A percentile compares a stretch with the other conserved stretches of the same genome.
Conservation (phyloP, 2,888 invertebrate species). For the Axea sp. region DNA sequence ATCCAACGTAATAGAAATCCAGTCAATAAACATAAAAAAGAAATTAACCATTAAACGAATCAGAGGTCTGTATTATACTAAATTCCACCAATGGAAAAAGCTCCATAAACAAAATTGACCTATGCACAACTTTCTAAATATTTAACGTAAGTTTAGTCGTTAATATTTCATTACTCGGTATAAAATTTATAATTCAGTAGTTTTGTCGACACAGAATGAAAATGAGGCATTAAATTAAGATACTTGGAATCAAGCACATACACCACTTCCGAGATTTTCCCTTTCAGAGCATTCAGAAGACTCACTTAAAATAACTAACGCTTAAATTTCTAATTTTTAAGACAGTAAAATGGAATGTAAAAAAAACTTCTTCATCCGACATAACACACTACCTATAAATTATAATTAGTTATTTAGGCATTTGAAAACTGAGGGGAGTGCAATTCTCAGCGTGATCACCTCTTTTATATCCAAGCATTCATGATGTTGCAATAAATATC, state of each 20-base stretch:
- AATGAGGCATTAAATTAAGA: constrained; percentile 25
- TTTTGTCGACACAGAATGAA: constrained; percentile 28
- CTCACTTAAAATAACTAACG: constrained; percentile 9
- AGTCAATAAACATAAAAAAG: too few species aligned
- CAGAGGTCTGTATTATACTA: too few species aligned
- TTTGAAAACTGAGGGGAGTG: not conserved
- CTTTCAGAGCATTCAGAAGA: constrained; percentile 15
- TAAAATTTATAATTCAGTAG: constrained; percentile 21
- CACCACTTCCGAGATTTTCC: constrained; percentile 12
- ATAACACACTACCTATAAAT: not conserved
- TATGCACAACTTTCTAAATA: too few species aligned
- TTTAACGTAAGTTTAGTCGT: not conserved
- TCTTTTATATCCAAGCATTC: constrained; percentile 21
- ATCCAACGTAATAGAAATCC: too few species aligned
- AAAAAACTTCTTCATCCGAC: constrained; percentile 7
- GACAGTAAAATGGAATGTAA: constrained; percentile 16
- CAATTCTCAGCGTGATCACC: too few species aligned
- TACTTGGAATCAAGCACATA: constrained; percentile 22
- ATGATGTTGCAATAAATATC: constrained; percentile 29
- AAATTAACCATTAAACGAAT: too few species aligned
- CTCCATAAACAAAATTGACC: too few species aligned
- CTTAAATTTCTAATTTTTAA: constrained; percentile 24
- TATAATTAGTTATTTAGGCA: constrained; percentile 13
- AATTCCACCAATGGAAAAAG: too few species aligned
- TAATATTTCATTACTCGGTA: constrained; percentile 10